These are phyloP conservation scores for Mesembrinibis cayennensis DNA, from an alignment of 2,113 vertebrate genomes.

Conservation along the genomic window DNA sequence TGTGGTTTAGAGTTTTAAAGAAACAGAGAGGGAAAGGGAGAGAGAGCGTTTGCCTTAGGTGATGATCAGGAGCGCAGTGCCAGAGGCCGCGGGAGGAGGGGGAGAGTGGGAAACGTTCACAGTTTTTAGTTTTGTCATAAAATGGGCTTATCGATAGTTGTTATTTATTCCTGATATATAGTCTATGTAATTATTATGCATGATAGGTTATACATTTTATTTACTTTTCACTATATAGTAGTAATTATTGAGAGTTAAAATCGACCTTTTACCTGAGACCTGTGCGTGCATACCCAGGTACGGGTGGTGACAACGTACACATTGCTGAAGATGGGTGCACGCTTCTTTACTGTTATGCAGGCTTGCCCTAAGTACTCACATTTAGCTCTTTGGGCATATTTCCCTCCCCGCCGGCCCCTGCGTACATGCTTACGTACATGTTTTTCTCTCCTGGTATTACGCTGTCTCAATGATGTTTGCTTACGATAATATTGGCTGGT, in stretches of 20 bases:
- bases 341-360: rapidly evolving
- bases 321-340: neutral
- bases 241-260: neutral
- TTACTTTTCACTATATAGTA: neutral
- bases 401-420: neutral
- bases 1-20: constrained; percentile 57
- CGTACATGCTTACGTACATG: rapidly evolving
- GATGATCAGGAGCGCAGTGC: constrained; percentile 67
- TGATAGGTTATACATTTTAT: neutral
- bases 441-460: neutral
- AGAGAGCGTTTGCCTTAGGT: constrained; percentile 65
- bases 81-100: neutral
- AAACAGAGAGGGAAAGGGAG: constrained; percentile 53
- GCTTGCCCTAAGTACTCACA: neutral
- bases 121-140: neutral
- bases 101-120: neutral
- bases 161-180: neutral
- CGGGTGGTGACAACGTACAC: rapidly evolving
- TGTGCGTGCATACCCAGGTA: rapidly evolving
- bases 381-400: neutral
- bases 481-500: neutral
- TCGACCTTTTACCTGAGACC: too few species aligned
- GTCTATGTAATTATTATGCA: neutral
- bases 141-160: neutral
- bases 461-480: rapidly evolving